phyloP scores from a whole-genome alignment of 2,797 vertebrate genomes.

The Nyctibius grandis region DNA sequence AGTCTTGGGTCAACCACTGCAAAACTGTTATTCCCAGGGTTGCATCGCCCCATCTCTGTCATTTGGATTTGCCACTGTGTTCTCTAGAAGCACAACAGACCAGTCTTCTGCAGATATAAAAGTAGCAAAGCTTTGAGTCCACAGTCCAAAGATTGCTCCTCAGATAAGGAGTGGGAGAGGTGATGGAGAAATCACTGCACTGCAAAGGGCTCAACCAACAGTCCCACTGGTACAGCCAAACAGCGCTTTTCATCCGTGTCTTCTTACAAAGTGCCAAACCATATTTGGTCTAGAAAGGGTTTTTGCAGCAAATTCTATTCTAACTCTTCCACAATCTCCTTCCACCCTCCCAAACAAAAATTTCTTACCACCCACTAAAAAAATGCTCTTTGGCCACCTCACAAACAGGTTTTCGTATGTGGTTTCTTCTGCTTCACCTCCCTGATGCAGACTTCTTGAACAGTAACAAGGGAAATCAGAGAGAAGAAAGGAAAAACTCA shows the following conservation, averaged over 20 bases:
- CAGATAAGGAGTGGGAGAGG: background rate
- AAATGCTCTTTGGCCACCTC: background rate
- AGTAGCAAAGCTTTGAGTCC: background rate
- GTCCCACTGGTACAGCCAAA: background rate
- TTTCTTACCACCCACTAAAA: background rate
- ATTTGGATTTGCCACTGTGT: background rate
- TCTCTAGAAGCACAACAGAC: background rate
- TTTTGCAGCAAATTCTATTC: background rate
- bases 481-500: background rate
- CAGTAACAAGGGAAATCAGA: background rate
- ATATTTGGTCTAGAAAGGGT: background rate
- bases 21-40: background rate
- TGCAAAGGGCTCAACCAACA: background rate
- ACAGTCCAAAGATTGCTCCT: background rate
- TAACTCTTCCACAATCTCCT: background rate
- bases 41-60: background rate
- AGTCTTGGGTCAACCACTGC: background rate
- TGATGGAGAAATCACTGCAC: background rate
- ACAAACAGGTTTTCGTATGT: background rate
- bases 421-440: background rate
- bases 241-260: background rate
- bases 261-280: background rate
- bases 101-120: background rate
- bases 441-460: background rate
- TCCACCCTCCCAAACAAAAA: background rate